A percentile compares a stretch with the other conserved stretches of the same genome.
Conservation (phyloP, 1,140 invertebrate species). For the Drosophila parabipectinata region DNA sequence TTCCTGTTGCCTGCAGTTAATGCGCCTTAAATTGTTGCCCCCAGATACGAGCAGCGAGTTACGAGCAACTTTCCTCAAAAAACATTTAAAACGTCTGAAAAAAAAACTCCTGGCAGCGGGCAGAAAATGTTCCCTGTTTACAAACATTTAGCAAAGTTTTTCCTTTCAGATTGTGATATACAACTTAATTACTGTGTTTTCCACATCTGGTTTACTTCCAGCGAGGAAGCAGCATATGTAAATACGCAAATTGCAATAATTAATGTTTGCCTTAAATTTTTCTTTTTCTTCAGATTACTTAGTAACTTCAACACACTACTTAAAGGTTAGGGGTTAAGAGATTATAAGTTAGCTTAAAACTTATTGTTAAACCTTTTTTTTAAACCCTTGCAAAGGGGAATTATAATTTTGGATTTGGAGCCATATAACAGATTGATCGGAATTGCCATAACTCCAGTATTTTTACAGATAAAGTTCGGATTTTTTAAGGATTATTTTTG, state of each 20-base stretch:
- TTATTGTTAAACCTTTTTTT: no score
- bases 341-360: no score
- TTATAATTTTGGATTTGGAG: no score
- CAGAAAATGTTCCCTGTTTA: slow-evolving; percentile 26
- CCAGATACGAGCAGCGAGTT: background rate
- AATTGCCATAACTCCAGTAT: no score
- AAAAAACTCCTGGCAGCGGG: slow-evolving; percentile 7
- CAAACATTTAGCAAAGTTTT: slow-evolving; percentile 46
- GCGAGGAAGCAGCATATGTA: slow-evolving; percentile 1
- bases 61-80: slow-evolving; percentile 1
- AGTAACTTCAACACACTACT: slow-evolving; percentile 20
- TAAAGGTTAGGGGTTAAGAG: background rate
- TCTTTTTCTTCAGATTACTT: slow-evolving; percentile 25
- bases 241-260: slow-evolving; percentile 38
- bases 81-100: slow-evolving; percentile 23
- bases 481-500: no score
- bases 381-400: no score
- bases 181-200: slow-evolving; percentile 49
- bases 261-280: slow-evolving; percentile 40
- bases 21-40: slow-evolving; percentile 40
- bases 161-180: slow-evolving; percentile 26
- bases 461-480: no score
- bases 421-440: no score
- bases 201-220: slow-evolving; percentile 38
- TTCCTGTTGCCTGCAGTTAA: slow-evolving; percentile 48